A percentile compares a stretch with the other conserved stretches of the same genome.
Conservation (phyloP, 2,797 vertebrate species). For the Myotis findleyi region DNA sequence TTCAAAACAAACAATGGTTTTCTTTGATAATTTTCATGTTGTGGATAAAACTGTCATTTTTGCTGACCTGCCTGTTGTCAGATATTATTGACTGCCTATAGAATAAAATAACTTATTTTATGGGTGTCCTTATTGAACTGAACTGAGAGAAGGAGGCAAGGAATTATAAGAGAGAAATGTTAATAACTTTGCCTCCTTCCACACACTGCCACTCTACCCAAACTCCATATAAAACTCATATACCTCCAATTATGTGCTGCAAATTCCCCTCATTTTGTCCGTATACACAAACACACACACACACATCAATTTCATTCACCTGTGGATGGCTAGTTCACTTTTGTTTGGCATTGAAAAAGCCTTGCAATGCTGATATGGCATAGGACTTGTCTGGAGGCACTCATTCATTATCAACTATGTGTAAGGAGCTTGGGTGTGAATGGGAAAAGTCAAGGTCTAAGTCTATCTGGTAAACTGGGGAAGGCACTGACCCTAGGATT, state of each 20-base stretch:
- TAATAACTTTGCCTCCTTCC: neutral
- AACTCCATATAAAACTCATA: neutral
- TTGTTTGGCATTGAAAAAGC: neutral
- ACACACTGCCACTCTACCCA: neutral
- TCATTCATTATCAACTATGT: neutral
- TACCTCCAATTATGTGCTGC: neutral
- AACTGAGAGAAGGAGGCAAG: neutral
- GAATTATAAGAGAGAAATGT: conserved; percentile 49
- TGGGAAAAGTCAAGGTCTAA: neutral
- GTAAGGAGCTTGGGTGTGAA: neutral
- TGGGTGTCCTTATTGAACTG: conserved; percentile 51
- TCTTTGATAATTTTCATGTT: conserved; percentile 87
- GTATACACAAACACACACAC: neutral
- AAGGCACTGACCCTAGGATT: neutral
- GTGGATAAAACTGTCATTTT: conserved; percentile 82
- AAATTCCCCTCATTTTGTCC: neutral
- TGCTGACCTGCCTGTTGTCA: conserved; percentile 86
- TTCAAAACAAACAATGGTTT: conserved; percentile 88
- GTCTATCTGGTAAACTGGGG: neutral
- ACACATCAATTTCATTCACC: neutral
- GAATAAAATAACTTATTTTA: conserved; percentile 77
- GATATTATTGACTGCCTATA: conserved; percentile 84
- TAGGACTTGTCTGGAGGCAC: neutral
- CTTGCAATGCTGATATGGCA: neutral
- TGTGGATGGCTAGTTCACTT: conserved; percentile 35